Conservation (phyloP, 2,888 invertebrate genomes). For the Gandaritis pyraliata region DNA sequence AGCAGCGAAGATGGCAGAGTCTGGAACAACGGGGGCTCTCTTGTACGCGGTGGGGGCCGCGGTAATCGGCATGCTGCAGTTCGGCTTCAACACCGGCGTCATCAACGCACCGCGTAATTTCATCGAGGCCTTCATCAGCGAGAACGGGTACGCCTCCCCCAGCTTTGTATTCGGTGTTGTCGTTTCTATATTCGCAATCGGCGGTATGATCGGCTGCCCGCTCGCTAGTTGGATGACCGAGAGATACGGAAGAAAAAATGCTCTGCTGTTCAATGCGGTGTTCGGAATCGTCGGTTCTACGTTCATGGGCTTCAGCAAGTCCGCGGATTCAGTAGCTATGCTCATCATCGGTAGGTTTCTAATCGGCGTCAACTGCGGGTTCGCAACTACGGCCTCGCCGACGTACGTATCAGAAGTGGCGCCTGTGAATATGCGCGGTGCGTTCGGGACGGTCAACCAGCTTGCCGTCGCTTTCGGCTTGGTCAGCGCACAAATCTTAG, state of each 20-base stretch:
- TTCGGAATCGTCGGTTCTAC: conserved; percentile 87
- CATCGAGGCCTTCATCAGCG: conserved; percentile 86
- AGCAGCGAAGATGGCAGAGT: conserved; percentile 63
- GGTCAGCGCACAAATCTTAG: conserved; percentile 73
- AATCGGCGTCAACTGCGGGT: conserved; percentile 90
- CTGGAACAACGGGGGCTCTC: conserved; percentile 85
- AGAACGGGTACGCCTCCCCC: conserved; percentile 79
- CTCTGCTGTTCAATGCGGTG: conserved; percentile 86
- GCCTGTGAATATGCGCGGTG: conserved; percentile 72
- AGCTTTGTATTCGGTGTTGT: conserved; percentile 86
- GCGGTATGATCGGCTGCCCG: conserved; percentile 91
- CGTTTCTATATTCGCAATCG: conserved; percentile 90
- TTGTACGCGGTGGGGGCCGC: conserved; percentile 87
- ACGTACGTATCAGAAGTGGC: conserved; percentile 81
- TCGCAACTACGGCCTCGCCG: conserved; percentile 79
- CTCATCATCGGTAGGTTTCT: conserved; percentile 89
- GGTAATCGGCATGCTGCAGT: conserved; percentile 89
- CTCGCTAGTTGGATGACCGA: conserved; percentile 90
- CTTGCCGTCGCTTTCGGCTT: conserved; percentile 78
- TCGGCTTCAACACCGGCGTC: conserved; percentile 89
- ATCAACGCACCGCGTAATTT: conserved; percentile 87
- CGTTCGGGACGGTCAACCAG: conserved; percentile 80
- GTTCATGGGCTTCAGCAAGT: conserved; percentile 87
- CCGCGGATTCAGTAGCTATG: conserved; percentile 87
- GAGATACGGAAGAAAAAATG: conserved; percentile 87